Evolutionary conservation across 2,888 invertebrate genomes (phyloP).

Genomic region (Erynnis tages): DNA sequence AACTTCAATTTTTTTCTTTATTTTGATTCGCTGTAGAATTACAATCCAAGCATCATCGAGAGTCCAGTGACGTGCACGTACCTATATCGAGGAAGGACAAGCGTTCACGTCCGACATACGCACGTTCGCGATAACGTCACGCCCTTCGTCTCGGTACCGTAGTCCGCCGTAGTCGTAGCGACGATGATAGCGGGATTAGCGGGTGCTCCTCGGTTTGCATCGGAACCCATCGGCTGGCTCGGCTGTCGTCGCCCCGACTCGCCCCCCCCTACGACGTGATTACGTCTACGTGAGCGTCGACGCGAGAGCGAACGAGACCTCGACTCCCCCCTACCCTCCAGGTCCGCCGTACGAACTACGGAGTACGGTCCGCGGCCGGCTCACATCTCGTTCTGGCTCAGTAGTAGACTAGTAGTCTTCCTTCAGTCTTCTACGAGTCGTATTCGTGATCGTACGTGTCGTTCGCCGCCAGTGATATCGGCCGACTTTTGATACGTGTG

Average conservation of each 20-base stretch:
- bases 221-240: constrained; percentile 56
- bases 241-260: constrained; percentile 47
- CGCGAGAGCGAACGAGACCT: constrained; percentile 45
- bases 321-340: constrained; percentile 48
- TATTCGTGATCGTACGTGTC: constrained; percentile 45
- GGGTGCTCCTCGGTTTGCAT: constrained; percentile 51
- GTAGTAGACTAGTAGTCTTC: too few relatives aligned
- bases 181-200: constrained; percentile 61
- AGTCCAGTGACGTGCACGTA: constrained; percentile 16
- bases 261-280: constrained; percentile 53
- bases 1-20: too few relatives aligned
- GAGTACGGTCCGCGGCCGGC: constrained; percentile 39
- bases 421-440: constrained; percentile 67
- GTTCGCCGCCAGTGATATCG: constrained; percentile 43
- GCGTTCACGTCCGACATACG: constrained; percentile 30
- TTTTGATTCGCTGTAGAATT: too few relatives aligned
- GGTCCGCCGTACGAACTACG: too few relatives aligned
- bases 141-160: constrained; percentile 41
- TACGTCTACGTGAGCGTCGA: constrained; percentile 49
- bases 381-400: constrained; percentile 27
- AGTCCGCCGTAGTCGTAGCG: constrained; percentile 36
- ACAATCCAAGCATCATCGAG: background rate
- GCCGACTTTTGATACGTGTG: constrained; percentile 72
- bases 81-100: constrained; percentile 25
- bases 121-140: constrained; percentile 34